A percentile compares a stretch with the other conserved stretches of the same genome.
These are phyloP conservation scores for Scomber japonicus DNA, from an alignment of 2,113 vertebrate species.

Conservation along the genomic window DNA sequence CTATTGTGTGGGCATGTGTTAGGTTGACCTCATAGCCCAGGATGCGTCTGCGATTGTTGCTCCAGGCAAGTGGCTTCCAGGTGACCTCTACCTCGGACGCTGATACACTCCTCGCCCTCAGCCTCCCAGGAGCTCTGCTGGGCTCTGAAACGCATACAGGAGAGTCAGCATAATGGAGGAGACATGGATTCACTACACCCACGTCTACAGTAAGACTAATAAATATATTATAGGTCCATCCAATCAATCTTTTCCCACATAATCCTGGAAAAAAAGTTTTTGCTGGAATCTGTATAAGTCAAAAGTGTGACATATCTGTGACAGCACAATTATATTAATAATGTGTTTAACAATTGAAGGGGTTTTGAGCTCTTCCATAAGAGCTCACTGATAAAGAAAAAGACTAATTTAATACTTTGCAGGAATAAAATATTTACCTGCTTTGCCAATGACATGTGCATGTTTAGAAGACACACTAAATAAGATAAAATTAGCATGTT, in stretches of 20 bases:
- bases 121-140: conserved; percentile 86
- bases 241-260: neutral
- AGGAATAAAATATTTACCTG: neutral
- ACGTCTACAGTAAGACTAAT: conserved; percentile 26
- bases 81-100: conserved; percentile 92
- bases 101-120: conserved; percentile 91
- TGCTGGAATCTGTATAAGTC: neutral
- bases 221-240: conserved; percentile 13
- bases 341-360: neutral
- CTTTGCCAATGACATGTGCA: neutral
- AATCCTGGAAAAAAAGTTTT: neutral
- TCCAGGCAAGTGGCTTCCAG: conserved; percentile 90
- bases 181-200: conserved; percentile 48
- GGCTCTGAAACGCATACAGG: conserved; percentile 87
- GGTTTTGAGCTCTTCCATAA: too few relatives aligned
- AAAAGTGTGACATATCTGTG: neutral
- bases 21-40: conserved; percentile 95
- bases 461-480: neutral
- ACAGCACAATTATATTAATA: neutral
- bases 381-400: neutral
- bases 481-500: neutral
- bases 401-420: neutral
- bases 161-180: conserved; percentile 13
- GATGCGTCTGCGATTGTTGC: conserved; percentile 90
- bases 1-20: conserved; percentile 60